Base-by-base conservation (phyloP, 2,797 vertebrate species). In the Streptopelia turtur region DNA sequence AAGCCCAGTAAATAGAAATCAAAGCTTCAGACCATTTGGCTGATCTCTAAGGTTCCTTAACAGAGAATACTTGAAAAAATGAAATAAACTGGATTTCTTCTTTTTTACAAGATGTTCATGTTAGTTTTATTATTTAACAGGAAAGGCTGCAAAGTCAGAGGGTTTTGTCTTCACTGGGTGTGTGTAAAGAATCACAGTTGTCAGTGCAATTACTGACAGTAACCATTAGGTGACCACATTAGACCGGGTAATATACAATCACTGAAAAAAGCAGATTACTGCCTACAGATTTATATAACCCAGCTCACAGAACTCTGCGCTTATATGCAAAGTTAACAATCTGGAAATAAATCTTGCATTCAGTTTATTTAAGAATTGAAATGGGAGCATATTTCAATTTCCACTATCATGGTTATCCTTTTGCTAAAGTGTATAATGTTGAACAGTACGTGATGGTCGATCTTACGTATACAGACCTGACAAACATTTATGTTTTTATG, bases 171-270 rank as follows among this genome's bases (percentile, higher is more conserved):
- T 89, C 15, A 4, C 49, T 43, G 66, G 6, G 13, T 85, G 25
- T 49, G 53, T 50, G 4, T 17, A 53, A 52, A 59, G 50, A 77
- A 9, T 31, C 66, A n/a, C 71, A 93, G 15, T 35, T 50, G 27
- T 60, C 47, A 15, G 43, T 96, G 96, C 69, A 96, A 65, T 97
- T 98, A 69, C 96, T 72, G 55, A 16, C 53, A 85, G 43, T 72
- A 28, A 90, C 98, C 98, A 98, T 98, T 97, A 96, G 98, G 97
- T 97, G 98, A 98, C 92, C 96, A 96, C 96, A 94, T 95, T 71
- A 98, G 97, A 98, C 98, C 98, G 94, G 88, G 86, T 22, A 95
- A 97, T 96, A 66, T n/a, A 30, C 56, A 77, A 35, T n/a, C 50
- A 37, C 7, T 49, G 89, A 11, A 63, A 41, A 74, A 70, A 50